Evolutionary conservation across 2,797 vertebrate species (phyloP).

Genomic region (Eutrigla gurnardus): DNA sequence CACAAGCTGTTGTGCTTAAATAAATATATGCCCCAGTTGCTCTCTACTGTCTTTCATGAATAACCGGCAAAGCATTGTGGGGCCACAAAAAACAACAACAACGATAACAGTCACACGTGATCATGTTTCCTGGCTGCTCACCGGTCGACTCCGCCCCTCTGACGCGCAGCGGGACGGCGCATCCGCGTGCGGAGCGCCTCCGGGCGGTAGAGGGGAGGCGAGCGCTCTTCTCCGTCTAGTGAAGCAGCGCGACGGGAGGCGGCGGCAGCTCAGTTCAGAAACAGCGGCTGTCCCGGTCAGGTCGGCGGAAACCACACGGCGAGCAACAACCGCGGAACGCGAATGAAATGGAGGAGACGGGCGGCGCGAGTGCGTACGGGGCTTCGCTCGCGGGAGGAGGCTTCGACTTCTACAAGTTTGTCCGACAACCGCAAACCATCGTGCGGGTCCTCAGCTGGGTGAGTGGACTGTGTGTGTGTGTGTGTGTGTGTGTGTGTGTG

Average conservation of each 20-base stretch:
- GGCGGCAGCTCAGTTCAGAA: not conserved
- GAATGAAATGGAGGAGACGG: conserved; percentile 75
- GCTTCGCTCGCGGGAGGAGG: conserved; percentile 77
- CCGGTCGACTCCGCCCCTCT: conserved; percentile 48
- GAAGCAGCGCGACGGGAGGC: not conserved
- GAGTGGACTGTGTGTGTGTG: conserved; percentile 52
- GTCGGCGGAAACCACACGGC: not conserved
- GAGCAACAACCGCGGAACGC: not conserved
- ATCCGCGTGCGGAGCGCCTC: not conserved
- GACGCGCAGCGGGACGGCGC: conserved; percentile 37
- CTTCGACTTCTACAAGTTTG: conserved; percentile 79
- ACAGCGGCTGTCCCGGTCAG: not conserved
- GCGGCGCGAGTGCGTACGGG: conserved; percentile 75
- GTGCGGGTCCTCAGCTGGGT: conserved; percentile 84
- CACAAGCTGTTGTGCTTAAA: conserved; percentile 4
- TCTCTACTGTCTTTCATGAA: not conserved
- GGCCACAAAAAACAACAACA: not conserved
- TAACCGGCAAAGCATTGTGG: not conserved
- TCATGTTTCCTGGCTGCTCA: not conserved
- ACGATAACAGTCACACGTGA: not conserved
- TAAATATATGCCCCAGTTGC: conserved; percentile 3
- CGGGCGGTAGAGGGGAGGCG: not conserved
- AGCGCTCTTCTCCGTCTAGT: not conserved
- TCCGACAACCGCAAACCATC: conserved; percentile 84
- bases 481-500: no score